Conservation (phyloP, 2,797 vertebrate genomes). For the Eleutherodactylus coqui region DNA sequence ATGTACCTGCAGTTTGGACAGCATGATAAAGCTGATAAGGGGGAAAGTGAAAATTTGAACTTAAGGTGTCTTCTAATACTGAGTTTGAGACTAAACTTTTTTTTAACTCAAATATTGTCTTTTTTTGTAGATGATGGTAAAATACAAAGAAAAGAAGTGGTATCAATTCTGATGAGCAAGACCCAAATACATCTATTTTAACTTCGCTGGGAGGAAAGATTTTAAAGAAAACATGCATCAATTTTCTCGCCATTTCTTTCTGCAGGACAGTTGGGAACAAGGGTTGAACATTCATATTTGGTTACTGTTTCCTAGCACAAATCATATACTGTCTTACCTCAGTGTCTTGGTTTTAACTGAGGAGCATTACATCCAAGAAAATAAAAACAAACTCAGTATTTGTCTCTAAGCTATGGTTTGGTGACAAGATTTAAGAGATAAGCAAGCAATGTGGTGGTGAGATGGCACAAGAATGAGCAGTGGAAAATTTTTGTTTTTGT, state of each 20-base stretch:
- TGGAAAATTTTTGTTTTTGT: conserved; percentile 68
- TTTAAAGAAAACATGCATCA: conserved; percentile 64
- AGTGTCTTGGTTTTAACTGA: conserved; percentile 83
- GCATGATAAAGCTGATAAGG: too few relatives aligned
- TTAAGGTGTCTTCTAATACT: neutral
- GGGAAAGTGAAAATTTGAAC: too few relatives aligned
- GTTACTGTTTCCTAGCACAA: conserved; percentile 90
- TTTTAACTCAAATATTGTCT: neutral
- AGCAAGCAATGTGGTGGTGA: conserved; percentile 65
- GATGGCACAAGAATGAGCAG: conserved; percentile 56
- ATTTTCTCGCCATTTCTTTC: conserved; percentile 76
- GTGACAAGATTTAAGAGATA: conserved; percentile 67
- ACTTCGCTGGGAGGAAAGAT: conserved; percentile 78
- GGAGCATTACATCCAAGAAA: conserved; percentile 76
- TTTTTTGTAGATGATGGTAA: conserved; percentile 92
- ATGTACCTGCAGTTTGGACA: too few relatives aligned
- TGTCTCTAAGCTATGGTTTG: conserved; percentile 70
- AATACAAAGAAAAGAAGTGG: conserved; percentile 99
- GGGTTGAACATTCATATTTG: conserved; percentile 75
- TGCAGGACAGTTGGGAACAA: conserved; percentile 78
- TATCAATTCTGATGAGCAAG: conserved; percentile 93
- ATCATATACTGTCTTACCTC: conserved; percentile 89
- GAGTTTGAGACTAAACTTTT: neutral
- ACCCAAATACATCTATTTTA: conserved; percentile 68
- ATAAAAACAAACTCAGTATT: conserved; percentile 68